Conservation (phyloP, 2,797 vertebrate species). For the Oryzias dopingdopingensis region DNA sequence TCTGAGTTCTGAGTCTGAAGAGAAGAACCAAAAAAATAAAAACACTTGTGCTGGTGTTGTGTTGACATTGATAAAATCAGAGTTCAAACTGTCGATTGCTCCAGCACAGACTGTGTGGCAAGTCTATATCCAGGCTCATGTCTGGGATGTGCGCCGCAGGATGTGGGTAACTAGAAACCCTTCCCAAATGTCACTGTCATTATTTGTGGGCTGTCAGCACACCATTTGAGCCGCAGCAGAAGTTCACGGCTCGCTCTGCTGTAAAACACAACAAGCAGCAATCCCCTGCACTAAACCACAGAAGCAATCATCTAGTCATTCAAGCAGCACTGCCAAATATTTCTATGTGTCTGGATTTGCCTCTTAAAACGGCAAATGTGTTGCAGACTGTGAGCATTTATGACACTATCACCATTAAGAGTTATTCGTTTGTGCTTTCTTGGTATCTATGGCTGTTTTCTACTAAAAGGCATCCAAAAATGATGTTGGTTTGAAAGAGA, state of each 20-base stretch:
- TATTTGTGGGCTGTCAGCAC: constrained; percentile 71
- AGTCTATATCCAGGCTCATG: constrained; percentile 56
- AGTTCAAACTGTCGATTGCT: constrained; percentile 19
- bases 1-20: too few species aligned
- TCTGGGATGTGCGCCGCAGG: constrained; percentile 50
- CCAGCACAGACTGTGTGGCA: constrained; percentile 26
- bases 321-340: constrained; percentile 28
- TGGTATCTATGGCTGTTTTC: too few species aligned
- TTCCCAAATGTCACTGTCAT: constrained; percentile 71
- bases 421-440: too few species aligned
- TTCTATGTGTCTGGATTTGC: constrained; percentile 14
- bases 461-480: too few species aligned
- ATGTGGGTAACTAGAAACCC: constrained; percentile 68
- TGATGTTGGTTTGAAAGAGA: too few species aligned
- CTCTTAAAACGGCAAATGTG: not conserved
- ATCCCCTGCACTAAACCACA: constrained; percentile 39
- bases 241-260: constrained; percentile 31
- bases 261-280: constrained; percentile 34
- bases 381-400: constrained; percentile 2
- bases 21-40: too few species aligned
- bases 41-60: not conserved
- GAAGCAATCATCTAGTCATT: constrained; percentile 38
- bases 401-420: not conserved
- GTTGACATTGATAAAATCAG: constrained; percentile 17
- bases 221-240: constrained; percentile 45